Evolutionary conservation across 2,113 vertebrate species (phyloP).

Genomic region (Peucedramus taeniatus): DNA sequence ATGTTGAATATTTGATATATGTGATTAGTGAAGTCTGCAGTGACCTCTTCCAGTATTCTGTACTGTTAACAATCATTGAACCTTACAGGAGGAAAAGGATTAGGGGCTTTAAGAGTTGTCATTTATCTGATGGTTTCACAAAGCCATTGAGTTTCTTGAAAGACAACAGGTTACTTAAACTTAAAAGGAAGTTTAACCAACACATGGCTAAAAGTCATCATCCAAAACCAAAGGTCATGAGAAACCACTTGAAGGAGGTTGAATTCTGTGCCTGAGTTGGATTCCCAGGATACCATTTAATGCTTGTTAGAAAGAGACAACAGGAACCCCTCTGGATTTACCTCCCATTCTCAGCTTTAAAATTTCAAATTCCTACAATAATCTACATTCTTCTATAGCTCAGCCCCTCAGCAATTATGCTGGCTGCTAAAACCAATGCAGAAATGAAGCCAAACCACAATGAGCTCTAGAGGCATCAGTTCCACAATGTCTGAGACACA

Average conservation of each 20-base stretch:
- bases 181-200: not conserved
- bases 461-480: not conserved
- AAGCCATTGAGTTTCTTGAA: not conserved
- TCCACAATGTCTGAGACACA: not conserved
- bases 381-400: not conserved
- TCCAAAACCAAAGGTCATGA: not conserved
- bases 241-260: not conserved
- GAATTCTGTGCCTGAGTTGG: not conserved
- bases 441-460: not conserved
- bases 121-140: not conserved
- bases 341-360: not conserved
- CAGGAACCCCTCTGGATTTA: not conserved
- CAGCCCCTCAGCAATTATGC: not conserved
- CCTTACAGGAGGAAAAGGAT: not conserved
- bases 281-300: not conserved
- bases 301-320: not conserved
- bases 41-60: not conserved
- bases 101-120: not conserved
- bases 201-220: not conserved
- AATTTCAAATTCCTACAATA: not conserved
- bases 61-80: not conserved
- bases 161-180: not conserved
- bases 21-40: not conserved
- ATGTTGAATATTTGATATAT: slow-evolving; percentile 10
- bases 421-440: not conserved